Evolutionary conservation across 23 tunicate genomes (phyloP), one percentile per base, ranked within the genome.

Genomic region (Botrylloides violaceus): DNA sequence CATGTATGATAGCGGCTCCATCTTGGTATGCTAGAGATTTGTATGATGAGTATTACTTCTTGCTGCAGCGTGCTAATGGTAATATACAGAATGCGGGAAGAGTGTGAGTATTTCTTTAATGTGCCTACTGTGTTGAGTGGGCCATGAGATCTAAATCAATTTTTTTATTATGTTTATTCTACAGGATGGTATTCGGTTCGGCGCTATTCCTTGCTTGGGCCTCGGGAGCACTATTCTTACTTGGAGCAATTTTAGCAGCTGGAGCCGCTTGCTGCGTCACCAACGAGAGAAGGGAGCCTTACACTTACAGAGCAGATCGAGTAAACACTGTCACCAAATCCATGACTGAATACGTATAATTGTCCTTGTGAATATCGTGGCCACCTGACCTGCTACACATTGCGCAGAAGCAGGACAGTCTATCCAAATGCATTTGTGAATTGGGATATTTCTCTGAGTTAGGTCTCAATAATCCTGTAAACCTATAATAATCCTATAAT

Each of bases 171-270:
- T 43, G 9, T 43, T 7, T 15, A 43, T 43, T 43, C n/a, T 43
- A 15, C 15, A 43, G 53, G 15, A 43, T 43, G 53, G 53, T 43
- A 15, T 83, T 83, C 53, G 90, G 90, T 2, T 81, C 66, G 29
- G 38, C 64, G 28, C 43, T 83, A 36, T 83, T 83, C 33, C 20
- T 83, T 26, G 90, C 81, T 3, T 83, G 90, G 90, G 72, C 64
- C 64, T 81, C 77, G 2, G 90, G 90, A 33, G 78, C 65, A 2
- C 36, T 77, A 27, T 20, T 77, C 64, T 3, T 83, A 2, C 15
- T 83, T 32, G 78, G 72, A 15, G 81, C 81, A 29, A 3, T 77
- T 2, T 49, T 83, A 19, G 82, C 72, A 5, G 9, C 71, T 9
- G 71, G 81, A 28, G 77, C 90, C 4, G 66, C 72, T 19, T 83